phyloP scores from a whole-genome alignment of 2,888 invertebrate genomes.

The Microplitis deprimator region DNA sequence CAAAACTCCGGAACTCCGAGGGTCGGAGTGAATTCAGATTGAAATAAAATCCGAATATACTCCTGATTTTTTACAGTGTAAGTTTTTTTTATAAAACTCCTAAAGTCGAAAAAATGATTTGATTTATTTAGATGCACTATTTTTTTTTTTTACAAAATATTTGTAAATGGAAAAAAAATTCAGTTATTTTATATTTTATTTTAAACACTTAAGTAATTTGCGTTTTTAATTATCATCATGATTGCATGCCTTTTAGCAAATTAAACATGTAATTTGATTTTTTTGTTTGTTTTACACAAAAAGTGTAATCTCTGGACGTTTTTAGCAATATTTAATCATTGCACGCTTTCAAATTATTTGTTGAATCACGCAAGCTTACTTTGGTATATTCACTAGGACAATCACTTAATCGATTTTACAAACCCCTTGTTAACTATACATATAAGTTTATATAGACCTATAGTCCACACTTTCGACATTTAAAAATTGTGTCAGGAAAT shows the following conservation, averaged over 20 bases:
- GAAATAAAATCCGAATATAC: too few species aligned
- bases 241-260: neutral
- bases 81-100: too few species aligned
- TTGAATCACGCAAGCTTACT: constrained; percentile 7
- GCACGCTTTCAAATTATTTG: constrained; percentile 5
- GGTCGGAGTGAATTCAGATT: too few species aligned
- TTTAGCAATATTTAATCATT: neutral
- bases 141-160: too few species aligned
- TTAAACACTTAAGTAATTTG: neutral
- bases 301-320: neutral
- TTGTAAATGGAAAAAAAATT: too few species aligned
- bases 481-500: neutral
- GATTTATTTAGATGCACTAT: too few species aligned
- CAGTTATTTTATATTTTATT: too few species aligned
- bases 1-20: too few species aligned
- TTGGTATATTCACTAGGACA: neutral
- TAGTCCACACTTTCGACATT: neutral
- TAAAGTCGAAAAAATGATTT: too few species aligned
- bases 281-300: neutral
- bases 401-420: constrained; percentile 15
- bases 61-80: too few species aligned
- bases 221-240: neutral
- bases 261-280: neutral
- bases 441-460: too few species aligned
- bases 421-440: neutral